Base-by-base conservation (phyloP, 2,888 invertebrate species). In the Ashinkailepas kermadecensis region DNA sequence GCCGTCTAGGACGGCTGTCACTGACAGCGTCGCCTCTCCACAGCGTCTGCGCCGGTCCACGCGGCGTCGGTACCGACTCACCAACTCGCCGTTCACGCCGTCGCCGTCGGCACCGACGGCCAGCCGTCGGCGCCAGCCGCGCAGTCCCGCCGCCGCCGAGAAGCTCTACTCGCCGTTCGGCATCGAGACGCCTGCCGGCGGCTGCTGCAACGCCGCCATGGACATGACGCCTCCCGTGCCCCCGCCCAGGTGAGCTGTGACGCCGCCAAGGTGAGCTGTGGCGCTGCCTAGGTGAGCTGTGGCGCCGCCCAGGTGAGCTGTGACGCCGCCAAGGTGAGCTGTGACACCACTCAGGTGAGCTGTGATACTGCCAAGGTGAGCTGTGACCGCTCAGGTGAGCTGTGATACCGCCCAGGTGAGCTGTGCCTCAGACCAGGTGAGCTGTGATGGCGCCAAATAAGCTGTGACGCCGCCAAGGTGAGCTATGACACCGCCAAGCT, bases 31-130 rank as follows among this genome's bases (percentile, higher is more conserved):
- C 4, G 39, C 39, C 39, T 1, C 23, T 21, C 74, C 0, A 9
- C 74, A 74, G 74, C 74, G 74, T 21, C 56, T 74, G 74, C 54
- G 74, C 4, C 54, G 74, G 15, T 56, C 74, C 21, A 56, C 74
- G 21, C 74, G 74, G 54, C 74, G 74, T 21, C 74, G 74, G 74
- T 74, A 74, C 74, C 74, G 74, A 4, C 74, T 74, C 21, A 74
- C 74, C 74, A 21, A 56, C 74, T 74, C 74, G 18, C 74, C 74
- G 74, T 74, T 74, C 54, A 74, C 74, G n/a, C 74, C 67, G 67
- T 67, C 67, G 12, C 67, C 74, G 74, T 25, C 74, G 74, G 74
- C 23, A 21, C 1, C 21, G 21, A 9, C 74, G 18, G 56, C 54
- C 74, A 18, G 74, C 10, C 74, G 74, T 1, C 7, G 23, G 54